Evolutionary conservation across 2,888 invertebrate genomes (phyloP), one percentile per base, ranked within the genome.

Genomic region (Drosophila gaucha): DNA sequence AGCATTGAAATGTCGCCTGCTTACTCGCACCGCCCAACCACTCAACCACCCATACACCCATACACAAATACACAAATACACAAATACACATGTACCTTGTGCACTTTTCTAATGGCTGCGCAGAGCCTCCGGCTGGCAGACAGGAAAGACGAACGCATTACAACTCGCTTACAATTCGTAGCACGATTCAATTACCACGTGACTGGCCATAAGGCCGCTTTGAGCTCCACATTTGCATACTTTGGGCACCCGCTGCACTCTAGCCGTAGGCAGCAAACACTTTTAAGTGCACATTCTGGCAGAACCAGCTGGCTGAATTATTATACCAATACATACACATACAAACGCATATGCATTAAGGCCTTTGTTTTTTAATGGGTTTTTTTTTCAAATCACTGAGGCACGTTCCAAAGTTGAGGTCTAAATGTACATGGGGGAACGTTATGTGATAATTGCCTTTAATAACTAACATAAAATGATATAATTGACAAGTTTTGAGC

Each of bases 181-280:
- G 80, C 77, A 77, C 84, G 86, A 82, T 82, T 82, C 86, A 82
- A 82, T 82, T 82, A 82, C 82, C 82, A 82, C 74, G 63, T 76
- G 80, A 72, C 79, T 75, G 73, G 60, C 77, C 78, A 56, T 36
- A 70, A 67, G 66, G 72, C 68, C 30, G 78, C 72, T 67, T 80
- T 44, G 67, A 67, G 67, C 62, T 39, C 38, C 58, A 62, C 77
- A 86, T 82, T 82, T 82, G 86, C 84, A 86, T 86, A 82, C 67
- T 64, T 63, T 30, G 62, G 50, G n/a, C 64, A 47, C 65, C 52
- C 49, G 38, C 50, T 73, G 73, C 74, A 74, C 41, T 74, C 67
- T 35, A 44, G 57, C 50, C 62, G 67, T 62, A 49, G 57, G 47
- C 68, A 52, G 58, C 62, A 4, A 67, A 49, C 60, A 44, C 58